Conservation (phyloP, 2,113 vertebrate genomes). For the Corythornis madagascariensis region DNA sequence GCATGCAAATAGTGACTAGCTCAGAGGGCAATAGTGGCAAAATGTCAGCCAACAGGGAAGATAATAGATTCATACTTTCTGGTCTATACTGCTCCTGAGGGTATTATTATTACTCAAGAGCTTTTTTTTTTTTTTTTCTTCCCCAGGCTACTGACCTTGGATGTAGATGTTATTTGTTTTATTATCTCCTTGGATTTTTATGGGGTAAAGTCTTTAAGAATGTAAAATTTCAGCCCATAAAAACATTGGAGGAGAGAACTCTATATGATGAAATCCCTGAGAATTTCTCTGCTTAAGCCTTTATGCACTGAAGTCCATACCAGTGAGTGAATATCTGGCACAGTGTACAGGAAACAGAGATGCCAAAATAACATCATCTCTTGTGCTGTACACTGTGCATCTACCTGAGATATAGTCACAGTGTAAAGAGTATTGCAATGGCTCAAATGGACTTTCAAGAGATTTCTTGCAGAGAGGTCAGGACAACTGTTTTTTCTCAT, state of each 20-base stretch:
- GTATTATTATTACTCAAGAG: conserved; percentile 22
- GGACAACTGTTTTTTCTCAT: neutral
- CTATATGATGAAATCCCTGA: neutral
- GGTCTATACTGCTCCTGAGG: conserved; percentile 26
- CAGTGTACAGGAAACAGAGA: neutral
- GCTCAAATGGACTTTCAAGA: neutral
- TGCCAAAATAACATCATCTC: neutral
- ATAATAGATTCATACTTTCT: neutral
- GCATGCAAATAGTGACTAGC: neutral
- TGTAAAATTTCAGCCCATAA: conserved; percentile 48
- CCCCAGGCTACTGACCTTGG: neutral
- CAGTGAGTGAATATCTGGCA: neutral
- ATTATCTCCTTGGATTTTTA: conserved; percentile 51
- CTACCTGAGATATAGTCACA: neutral
- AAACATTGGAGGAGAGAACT: conserved; percentile 58
- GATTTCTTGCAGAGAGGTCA: neutral
- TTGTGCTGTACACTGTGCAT: neutral
- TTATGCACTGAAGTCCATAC: neutral
- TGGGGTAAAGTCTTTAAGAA: conserved; percentile 32
- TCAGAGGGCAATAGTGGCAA: neutral
- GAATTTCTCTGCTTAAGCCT: conserved; percentile 15
- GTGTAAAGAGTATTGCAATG: neutral
- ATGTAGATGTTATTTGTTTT: conserved; percentile 45
- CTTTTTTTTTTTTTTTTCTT: neutral
- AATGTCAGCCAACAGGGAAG: neutral